Percentiles rank a stretch among this genome's conserved stretches.
phyloP scores from a whole-genome alignment of 2,113 vertebrate species.

The Ciconia boyciana region DNA sequence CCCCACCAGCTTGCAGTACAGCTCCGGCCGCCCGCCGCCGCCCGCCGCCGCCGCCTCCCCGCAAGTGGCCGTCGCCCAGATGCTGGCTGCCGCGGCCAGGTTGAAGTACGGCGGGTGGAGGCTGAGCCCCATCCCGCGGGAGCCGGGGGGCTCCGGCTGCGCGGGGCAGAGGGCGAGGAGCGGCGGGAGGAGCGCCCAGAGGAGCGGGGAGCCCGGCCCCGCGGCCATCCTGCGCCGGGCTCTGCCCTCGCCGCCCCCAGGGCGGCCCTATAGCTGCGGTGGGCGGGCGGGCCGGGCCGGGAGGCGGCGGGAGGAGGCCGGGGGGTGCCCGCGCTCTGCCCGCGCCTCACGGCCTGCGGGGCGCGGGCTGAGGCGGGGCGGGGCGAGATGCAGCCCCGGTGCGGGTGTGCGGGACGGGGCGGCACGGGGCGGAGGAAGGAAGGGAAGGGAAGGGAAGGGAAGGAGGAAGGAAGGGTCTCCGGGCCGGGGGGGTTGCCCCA shows the following conservation, averaged over 20 bases:
- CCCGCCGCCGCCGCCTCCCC: conserved; percentile 77
- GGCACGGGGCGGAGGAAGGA: background rate
- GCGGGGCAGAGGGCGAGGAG: background rate
- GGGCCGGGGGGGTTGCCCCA: background rate
- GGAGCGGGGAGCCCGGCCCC: background rate
- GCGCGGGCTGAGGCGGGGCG: background rate
- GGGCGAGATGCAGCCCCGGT: background rate
- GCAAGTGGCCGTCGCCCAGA: conserved; percentile 89
- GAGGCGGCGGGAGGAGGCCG: background rate
- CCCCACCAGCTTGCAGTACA: conserved; percentile 91
- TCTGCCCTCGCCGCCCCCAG: background rate
- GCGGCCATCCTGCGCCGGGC: background rate
- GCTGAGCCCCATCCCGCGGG: conserved; percentile 61
- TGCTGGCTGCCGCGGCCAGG: conserved; percentile 76
- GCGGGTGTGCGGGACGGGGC: background rate
- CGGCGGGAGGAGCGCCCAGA: background rate
- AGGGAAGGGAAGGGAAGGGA: background rate
- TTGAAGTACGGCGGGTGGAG: conserved; percentile 90
- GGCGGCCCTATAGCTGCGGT: background rate
- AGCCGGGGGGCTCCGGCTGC: background rate
- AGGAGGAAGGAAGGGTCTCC: background rate
- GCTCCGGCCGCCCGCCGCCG: conserved; percentile 69
- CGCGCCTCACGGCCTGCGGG: background rate
- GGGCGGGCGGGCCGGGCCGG: background rate
- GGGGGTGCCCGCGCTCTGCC: background rate